These are phyloP conservation scores for Balaeniceps rex DNA, from an alignment of 2,113 vertebrate species.

Conservation along the genomic window DNA sequence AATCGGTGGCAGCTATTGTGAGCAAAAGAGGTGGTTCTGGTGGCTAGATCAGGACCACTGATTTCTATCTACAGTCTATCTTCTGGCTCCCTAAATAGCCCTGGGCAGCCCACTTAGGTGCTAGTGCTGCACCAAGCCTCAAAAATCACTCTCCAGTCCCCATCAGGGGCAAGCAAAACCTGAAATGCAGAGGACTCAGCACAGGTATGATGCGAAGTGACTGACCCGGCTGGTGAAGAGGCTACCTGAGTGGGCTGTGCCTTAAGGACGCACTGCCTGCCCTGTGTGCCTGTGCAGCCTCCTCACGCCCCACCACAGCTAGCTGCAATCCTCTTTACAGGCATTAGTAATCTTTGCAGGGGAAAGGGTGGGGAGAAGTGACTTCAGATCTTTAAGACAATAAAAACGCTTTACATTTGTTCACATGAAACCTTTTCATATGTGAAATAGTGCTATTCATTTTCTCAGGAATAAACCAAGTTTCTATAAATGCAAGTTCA, in stretches of 20 bases:
- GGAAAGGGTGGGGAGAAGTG: background rate
- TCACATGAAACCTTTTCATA: background rate
- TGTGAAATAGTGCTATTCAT: background rate
- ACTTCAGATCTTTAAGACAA: background rate
- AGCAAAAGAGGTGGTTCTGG: background rate
- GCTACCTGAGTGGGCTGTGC: background rate
- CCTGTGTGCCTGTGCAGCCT: background rate
- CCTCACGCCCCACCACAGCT: background rate
- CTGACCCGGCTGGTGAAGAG: background rate
- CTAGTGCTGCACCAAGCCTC: background rate
- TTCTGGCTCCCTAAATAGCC: background rate
- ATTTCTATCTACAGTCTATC: background rate
- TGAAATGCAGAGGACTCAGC: background rate
- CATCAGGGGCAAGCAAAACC: background rate
- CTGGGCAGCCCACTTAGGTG: background rate
- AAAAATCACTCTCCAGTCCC: background rate
- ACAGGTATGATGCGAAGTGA: background rate
- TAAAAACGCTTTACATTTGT: background rate
- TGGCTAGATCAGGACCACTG: background rate
- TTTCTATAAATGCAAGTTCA: background rate
- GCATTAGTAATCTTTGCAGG: background rate
- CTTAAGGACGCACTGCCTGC: background rate
- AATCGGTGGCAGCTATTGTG: background rate
- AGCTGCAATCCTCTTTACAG: background rate
- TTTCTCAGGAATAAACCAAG: background rate